Evolutionary conservation across 2,797 vertebrate species (phyloP).

Genomic region (Neomorphus geoffroyi): DNA sequence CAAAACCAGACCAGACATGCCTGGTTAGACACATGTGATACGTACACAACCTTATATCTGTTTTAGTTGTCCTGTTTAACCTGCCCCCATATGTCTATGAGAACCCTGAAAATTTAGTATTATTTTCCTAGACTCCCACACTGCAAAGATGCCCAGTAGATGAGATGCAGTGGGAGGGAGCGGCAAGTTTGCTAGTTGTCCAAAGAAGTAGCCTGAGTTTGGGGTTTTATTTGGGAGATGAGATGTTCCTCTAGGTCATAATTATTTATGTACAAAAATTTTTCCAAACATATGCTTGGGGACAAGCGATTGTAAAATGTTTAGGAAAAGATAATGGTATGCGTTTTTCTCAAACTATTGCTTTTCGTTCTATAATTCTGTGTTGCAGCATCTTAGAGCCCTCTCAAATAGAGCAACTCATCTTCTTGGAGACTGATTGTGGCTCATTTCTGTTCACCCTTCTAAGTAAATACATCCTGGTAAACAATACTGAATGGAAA

Average conservation of each 20-base stretch:
- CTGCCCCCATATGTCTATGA: neutral
- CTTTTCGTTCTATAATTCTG: neutral
- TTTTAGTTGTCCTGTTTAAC: neutral
- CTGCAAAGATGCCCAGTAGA: neutral
- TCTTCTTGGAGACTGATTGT: neutral
- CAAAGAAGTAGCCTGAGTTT: neutral
- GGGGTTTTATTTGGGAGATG: neutral
- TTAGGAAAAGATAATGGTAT: neutral
- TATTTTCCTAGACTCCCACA: neutral
- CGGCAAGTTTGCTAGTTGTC: neutral
- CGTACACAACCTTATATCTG: neutral
- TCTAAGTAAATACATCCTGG: neutral
- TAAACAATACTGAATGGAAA: neutral
- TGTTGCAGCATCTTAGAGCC: neutral
- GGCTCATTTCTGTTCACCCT: neutral
- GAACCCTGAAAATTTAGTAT: neutral
- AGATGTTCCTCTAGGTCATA: neutral
- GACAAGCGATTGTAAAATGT: neutral
- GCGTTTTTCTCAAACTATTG: neutral
- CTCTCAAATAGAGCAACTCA: neutral
- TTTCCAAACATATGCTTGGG: neutral
- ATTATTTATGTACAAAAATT: neutral
- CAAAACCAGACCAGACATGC: neutral
- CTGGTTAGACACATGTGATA: accelerated
- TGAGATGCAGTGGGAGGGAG: neutral